These are phyloP conservation scores for Propithecus deckenii DNA, from an alignment of 2,797 vertebrate genomes.

Conservation along the genomic window DNA sequence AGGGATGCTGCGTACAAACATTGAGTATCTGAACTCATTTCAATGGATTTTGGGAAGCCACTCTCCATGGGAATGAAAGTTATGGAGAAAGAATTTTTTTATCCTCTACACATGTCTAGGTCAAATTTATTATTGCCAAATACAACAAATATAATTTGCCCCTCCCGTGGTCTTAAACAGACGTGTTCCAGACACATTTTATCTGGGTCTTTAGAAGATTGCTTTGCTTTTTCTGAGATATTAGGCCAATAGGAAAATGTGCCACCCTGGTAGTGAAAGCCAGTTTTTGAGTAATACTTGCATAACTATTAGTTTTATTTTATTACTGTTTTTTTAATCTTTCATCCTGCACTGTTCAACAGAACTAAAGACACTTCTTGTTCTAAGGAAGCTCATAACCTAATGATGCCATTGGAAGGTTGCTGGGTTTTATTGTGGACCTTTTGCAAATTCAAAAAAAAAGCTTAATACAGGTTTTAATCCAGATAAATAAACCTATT, in stretches of 20 bases:
- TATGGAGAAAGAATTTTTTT: conserved; percentile 17
- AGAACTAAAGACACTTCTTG: background rate
- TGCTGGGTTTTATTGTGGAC: background rate
- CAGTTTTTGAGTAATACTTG: background rate
- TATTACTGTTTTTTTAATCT: background rate
- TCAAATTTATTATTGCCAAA: conserved; percentile 41
- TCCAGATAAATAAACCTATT: background rate
- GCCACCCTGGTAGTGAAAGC: background rate
- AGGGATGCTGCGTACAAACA: background rate
- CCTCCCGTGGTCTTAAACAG: background rate
- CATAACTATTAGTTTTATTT: background rate
- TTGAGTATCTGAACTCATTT: conserved; percentile 8
- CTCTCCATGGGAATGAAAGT: background rate
- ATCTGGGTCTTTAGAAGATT: background rate
- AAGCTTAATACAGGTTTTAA: background rate
- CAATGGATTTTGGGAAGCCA: conserved; percentile 21
- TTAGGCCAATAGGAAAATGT: background rate
- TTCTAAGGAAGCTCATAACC: background rate
- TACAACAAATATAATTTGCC: background rate
- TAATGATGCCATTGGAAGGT: background rate
- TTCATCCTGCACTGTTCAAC: background rate
- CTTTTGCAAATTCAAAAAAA: background rate
- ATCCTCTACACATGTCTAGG: background rate
- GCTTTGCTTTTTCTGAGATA: background rate
- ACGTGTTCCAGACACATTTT: conserved; percentile 22